These are phyloP conservation scores for Oryzias woworae DNA, from an alignment of 2,113 vertebrate genomes.

Conservation along the genomic window DNA sequence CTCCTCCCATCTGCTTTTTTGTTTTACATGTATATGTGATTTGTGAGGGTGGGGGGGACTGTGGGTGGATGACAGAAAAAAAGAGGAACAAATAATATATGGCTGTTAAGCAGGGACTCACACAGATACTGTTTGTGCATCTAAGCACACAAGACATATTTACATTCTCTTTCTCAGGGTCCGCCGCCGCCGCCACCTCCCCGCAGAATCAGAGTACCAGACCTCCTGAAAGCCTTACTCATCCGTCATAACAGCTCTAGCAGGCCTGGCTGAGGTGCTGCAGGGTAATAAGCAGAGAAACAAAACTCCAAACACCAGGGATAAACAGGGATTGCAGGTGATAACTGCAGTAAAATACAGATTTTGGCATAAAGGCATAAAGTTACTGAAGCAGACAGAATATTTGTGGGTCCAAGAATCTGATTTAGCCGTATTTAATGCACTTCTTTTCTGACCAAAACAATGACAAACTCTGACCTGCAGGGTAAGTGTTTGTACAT, in stretches of 20 bases:
- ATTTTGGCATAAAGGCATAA: neutral
- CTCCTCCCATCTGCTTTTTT: neutral
- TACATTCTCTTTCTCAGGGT: conserved; percentile 8
- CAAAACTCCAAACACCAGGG: conserved; percentile 28
- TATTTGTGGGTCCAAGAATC: neutral
- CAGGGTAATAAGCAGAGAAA: conserved; percentile 20
- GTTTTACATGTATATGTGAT: conserved; percentile 32
- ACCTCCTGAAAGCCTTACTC: conserved; percentile 17
- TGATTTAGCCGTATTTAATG: no score
- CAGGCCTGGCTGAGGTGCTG: conserved; percentile 22
- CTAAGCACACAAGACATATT: conserved; percentile 4
- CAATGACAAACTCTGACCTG: no score
- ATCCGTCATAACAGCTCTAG: conserved; percentile 31
- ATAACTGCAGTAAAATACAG: conserved; percentile 12
- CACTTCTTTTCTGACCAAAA: no score
- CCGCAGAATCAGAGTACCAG: conserved; percentile 15
- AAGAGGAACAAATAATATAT: conserved; percentile 15
- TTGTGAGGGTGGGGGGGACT: conserved; percentile 32
- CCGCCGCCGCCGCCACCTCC: conserved; percentile 8
- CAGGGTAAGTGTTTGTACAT: no score
- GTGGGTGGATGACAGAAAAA: conserved; percentile 40
- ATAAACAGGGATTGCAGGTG: conserved; percentile 21
- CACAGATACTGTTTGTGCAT: conserved; percentile 9
- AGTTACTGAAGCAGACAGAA: neutral
- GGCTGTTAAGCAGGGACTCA: conserved; percentile 7